Percentiles rank a stretch among this genome's conserved stretches.
Conservation (phyloP, 1,140 invertebrate species). For the Parasteatoda tepidariorum region DNA sequence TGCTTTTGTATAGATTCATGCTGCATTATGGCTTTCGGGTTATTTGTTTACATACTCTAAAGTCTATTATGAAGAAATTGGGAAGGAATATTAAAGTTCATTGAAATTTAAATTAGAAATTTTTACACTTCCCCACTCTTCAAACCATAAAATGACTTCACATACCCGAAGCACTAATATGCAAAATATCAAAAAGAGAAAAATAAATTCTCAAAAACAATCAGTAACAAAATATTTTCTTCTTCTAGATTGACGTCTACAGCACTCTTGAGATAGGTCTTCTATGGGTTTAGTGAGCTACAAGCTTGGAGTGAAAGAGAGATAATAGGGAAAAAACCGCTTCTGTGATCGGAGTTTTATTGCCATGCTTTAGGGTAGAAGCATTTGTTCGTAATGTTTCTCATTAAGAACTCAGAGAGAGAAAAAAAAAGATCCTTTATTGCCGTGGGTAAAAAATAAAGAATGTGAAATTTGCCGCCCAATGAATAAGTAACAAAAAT, state of each 20-base stretch:
- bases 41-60: no score
- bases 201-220: slow-evolving; percentile 42
- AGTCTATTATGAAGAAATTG: no score
- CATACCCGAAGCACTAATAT: neutral
- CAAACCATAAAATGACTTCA: neutral
- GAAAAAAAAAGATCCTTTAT: slow-evolving; percentile 37
- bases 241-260: slow-evolving; percentile 15
- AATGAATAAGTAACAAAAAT: slow-evolving; percentile 32
- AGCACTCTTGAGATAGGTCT: slow-evolving; percentile 22
- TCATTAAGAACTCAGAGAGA: slow-evolving; percentile 14
- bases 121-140: neutral
- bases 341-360: slow-evolving; percentile 50
- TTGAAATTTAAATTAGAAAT: slow-evolving; percentile 3
- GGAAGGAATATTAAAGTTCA: no score
- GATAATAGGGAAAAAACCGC: slow-evolving; percentile 33
- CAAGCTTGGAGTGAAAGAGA: neutral
- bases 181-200: slow-evolving; percentile 29
- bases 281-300: slow-evolving; percentile 5
- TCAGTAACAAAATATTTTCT: slow-evolving; percentile 8
- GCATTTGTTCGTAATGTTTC: slow-evolving; percentile 57
- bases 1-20: no score
- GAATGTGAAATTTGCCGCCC: slow-evolving; percentile 40
- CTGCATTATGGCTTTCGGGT: no score
- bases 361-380: slow-evolving; percentile 40
- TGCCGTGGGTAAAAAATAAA: slow-evolving; percentile 18